Evolutionary conservation across 2,797 vertebrate genomes (phyloP).

Genomic region (Setipinna tenuifilis): DNA sequence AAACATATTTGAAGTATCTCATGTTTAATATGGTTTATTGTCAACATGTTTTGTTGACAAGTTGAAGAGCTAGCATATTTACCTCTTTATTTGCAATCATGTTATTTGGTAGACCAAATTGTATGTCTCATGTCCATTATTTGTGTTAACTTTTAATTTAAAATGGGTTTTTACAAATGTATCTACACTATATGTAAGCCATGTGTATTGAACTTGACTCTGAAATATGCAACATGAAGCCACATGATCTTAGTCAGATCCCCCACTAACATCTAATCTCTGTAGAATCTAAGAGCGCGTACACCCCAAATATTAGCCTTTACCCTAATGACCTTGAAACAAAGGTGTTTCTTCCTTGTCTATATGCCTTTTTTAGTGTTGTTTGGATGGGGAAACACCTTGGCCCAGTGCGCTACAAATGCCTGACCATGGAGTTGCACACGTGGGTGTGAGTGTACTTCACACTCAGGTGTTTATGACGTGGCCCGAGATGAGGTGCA

Average conservation of each 20-base stretch:
- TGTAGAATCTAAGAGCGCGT: neutral
- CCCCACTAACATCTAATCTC: neutral
- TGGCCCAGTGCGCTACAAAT: conserved; percentile 9
- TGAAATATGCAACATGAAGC: neutral
- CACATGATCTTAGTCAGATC: neutral
- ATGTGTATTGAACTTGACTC: conserved; percentile 16
- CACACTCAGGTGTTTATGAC: conserved; percentile 55
- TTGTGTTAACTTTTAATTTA: neutral
- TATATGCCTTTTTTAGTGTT: conserved; percentile 3
- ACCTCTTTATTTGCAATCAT: neutral
- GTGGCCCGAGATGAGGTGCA: conserved; percentile 42
- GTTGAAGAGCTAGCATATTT: neutral
- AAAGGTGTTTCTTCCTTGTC: neutral
- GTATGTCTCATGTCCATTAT: neutral
- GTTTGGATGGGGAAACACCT: neutral
- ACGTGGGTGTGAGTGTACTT: conserved; percentile 46
- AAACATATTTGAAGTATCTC: neutral
- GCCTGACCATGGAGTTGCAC: conserved; percentile 61
- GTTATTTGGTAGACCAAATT: neutral
- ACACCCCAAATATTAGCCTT: neutral
- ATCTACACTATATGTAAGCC: neutral
- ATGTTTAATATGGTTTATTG: neutral
- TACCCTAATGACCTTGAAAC: conserved; percentile 21
- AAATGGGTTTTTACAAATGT: neutral
- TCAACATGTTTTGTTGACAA: neutral